Evolutionary conservation across 2,888 invertebrate species (phyloP).

Genomic region (Unio delphinus): DNA sequence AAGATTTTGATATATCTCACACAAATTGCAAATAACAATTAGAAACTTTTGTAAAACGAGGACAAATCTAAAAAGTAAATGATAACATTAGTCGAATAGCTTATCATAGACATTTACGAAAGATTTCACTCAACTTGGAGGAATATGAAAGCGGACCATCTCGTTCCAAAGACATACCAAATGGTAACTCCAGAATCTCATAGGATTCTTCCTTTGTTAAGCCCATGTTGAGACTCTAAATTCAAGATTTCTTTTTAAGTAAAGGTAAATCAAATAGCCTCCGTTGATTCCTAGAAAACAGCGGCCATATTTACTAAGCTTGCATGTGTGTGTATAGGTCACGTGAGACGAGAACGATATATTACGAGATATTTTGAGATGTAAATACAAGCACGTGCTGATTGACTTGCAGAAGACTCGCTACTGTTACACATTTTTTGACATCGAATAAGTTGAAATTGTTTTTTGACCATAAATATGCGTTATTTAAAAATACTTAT

Average conservation of each 20-base stretch:
- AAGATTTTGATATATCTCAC: too few species aligned
- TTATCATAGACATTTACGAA: background rate
- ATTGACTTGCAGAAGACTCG: too few species aligned
- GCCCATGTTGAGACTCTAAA: conserved; percentile 40
- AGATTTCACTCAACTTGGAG: background rate
- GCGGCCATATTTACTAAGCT: conserved; percentile 2
- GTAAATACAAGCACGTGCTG: conserved; percentile 14
- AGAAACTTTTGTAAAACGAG: too few species aligned
- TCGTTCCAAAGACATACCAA: conserved; percentile 39
- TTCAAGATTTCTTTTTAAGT: too few species aligned
- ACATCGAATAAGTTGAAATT: too few species aligned
- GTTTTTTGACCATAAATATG: too few species aligned
- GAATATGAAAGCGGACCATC: too few species aligned
- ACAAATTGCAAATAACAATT: too few species aligned
- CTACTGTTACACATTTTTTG: too few species aligned
- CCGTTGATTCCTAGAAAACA: too few species aligned
- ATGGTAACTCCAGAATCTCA: conserved; percentile 56
- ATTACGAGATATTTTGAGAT: conserved; percentile 24
- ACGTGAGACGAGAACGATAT: conserved; percentile 33
- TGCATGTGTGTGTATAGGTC: conserved; percentile 38
- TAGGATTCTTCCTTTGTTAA: conserved; percentile 58
- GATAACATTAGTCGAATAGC: background rate
- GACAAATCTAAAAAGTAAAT: background rate
- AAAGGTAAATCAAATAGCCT: too few species aligned
- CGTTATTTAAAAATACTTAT: too few species aligned